Base-by-base conservation (phyloP, 1,140 invertebrate genomes). In the Tetraneura akinire region DNA sequence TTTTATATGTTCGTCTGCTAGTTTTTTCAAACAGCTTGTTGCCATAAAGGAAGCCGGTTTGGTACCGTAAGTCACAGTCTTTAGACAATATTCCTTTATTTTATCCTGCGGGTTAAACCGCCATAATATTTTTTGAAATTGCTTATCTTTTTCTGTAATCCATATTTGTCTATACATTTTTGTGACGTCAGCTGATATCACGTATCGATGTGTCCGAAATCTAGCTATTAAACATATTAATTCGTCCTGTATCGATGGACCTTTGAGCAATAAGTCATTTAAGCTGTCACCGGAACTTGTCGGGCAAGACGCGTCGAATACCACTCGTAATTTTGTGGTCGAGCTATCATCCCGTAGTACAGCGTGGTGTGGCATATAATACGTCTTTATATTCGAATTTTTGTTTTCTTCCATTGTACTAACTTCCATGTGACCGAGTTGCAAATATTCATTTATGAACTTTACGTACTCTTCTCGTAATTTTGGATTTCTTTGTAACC, bases 211-310 rank as follows among this genome's bases (percentile, higher is more conserved):
- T 8, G 51, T 53, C 18, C 49, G 14, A 16, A 51, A 51, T 16
- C 49, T 14, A 5, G 49, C 0, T 18, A 51, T 4, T 16, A 51
- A 16, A 18, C 49, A 51, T 4, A 51, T 51, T 2, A 51, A 51
- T 6, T 51, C 49, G 18, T 51, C 14, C 18, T 51, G 49, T 18
- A 51, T 51, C 5, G 49, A 1, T 18, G 49, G 49, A 18, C 14
- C 49, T 51, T 51, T 51, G 1, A 51, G 49, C 18, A 51, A 5
- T 5, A 51, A 13, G 49, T 86, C 83, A 83, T 86, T 87, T 10
- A 87, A 64, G 2, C 84, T 85, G 81, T 81, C 14, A 81, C 83
- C 13, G 81, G 84, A 80, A 86, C 83, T 81, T 86, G 86, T 37
- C 8, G 32, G 3, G 32, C 32, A 37, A 4, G 32, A 37, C 32